Base-by-base conservation (phyloP, 2,797 vertebrate species). In the Botia kubotai region DNA sequence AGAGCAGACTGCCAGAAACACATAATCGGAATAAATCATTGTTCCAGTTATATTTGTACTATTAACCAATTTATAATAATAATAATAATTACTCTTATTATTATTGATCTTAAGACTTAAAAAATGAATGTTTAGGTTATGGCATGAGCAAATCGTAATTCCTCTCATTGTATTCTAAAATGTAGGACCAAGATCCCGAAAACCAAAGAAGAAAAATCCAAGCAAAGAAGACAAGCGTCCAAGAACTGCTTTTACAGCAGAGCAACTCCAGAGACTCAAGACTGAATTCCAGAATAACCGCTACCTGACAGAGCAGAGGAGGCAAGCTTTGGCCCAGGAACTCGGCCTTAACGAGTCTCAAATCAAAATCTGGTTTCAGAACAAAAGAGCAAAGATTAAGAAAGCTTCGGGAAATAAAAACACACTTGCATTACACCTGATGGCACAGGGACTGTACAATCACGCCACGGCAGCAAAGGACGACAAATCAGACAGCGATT, bases 331-430 rank as follows among this genome's bases (percentile, higher is more conserved):
- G 87, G 96, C 96, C 0, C 92, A 91, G 82, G 96, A 97, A 72
- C 96, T 97, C 1, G 93, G 93, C 74, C 95, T 97, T 80, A 97
- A 96, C 79, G 96, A 97, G 88, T 96, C 96, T 0, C 96, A 97
- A 89, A 97, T 97, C 87, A 97, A 97, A 87, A 97, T 97, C 86
- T 97, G 96, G 96, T 97, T 97, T 85, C 96, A 97, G 90, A 97
- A 97, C 92, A 97, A 97, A 80, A 90, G 96, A 14, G 96, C 96
- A 83, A 97, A 97, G 86, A 97, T 97, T 84, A 97, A 97, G 91
- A 97, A 97, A 83, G 94, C 95, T 21, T 87, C 93, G 1, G 96
- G 94, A 71, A 92, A 75, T 86, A 96, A 95, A 86, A 96, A 97
- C 93, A 84, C 94, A 3, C 91, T 97, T 87, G 96, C 96, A 3